Conservation (phyloP, 2,888 invertebrate genomes). For the Tetramorium bicarinatum region DNA sequence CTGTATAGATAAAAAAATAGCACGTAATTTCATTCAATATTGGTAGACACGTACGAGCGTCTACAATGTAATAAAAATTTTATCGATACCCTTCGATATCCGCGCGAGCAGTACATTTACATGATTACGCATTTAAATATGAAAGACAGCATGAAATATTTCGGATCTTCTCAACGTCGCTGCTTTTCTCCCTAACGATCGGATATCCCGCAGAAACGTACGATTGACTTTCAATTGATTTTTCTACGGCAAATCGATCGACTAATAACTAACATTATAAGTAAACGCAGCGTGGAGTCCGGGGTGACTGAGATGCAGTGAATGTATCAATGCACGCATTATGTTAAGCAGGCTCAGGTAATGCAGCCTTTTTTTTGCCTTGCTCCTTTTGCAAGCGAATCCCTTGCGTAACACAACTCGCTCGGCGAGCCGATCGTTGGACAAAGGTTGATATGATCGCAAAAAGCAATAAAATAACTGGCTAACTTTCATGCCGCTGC, state of each 20-base stretch:
- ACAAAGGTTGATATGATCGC: constrained; percentile 17
- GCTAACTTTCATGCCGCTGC: constrained; percentile 10
- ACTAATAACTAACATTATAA: constrained; percentile 37
- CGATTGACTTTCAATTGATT: constrained; percentile 25
- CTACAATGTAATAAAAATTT: not conserved
- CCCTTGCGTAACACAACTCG: constrained; percentile 39
- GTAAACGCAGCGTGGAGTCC: not conserved
- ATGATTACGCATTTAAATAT: not conserved
- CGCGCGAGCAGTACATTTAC: not conserved
- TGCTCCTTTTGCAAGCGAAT: constrained; percentile 35
- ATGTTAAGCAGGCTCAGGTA: constrained; percentile 19
- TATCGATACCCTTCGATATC: no score
- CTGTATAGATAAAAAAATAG: not conserved
- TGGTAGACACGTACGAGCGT: not conserved
- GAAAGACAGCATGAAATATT: not conserved
- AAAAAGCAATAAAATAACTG: constrained; percentile 12
- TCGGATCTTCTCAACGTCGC: not conserved
- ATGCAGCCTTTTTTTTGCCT: not conserved
- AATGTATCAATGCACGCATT: constrained; percentile 21
- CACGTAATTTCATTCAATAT: constrained; percentile 16
- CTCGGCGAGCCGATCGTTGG: constrained; percentile 6
- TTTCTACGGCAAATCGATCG: not conserved
- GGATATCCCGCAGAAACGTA: constrained; percentile 12
- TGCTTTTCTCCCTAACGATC: constrained; percentile 9
- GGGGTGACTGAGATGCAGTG: not conserved